Evolutionary conservation across 2,888 invertebrate genomes (phyloP), one percentile per base, ranked within the genome.

Genomic region (Stramonita haemastoma): DNA sequence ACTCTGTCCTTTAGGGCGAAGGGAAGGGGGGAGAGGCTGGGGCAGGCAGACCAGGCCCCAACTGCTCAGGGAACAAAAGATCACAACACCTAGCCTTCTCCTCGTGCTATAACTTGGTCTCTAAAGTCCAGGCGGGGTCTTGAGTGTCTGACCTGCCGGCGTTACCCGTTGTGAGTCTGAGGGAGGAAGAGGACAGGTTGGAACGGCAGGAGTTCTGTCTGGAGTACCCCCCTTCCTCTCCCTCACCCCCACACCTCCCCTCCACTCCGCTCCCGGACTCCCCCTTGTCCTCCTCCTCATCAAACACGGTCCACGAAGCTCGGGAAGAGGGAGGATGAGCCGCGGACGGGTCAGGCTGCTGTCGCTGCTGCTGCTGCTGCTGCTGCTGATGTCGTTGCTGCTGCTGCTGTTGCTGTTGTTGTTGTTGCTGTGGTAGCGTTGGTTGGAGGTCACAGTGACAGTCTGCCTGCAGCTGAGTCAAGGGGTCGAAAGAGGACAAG

Each of bases 401-500:
- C 26, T 26, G 19, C 11, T 13, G 70, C 26, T 70, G 19, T 70
- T 15, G 22, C 70, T 70, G 70, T n/a, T 70, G n/a, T 26, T 70
- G 70, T 26, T 70, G 70, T 8, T 70, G 70, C 13, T 66, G 36
- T 2, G 36, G 87, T 11, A 86, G 4, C 60, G 87, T 60, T 36
- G 83, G 60, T 19, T 56, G n/a, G 70, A 13, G 29, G 36, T 79
- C 17, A 22, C 84, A 77, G 36, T 34, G 83, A 19, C 46, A 85
- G 77, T 46, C 36, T 85, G 81, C 15, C 73, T 73, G 22, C 83
- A 84, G 60, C 15, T 85, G 85, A 29, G 90, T 79, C 73, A 91
- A 83, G 17, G 90, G 88, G 26, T 92, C 92, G 19, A 70, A 83
- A 6, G 92, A 92, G 22, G 92, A 83, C 81, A 26, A 91, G 87